Base-by-base conservation (phyloP, 2,797 vertebrate species). In the Gymnodraco acuticeps region DNA sequence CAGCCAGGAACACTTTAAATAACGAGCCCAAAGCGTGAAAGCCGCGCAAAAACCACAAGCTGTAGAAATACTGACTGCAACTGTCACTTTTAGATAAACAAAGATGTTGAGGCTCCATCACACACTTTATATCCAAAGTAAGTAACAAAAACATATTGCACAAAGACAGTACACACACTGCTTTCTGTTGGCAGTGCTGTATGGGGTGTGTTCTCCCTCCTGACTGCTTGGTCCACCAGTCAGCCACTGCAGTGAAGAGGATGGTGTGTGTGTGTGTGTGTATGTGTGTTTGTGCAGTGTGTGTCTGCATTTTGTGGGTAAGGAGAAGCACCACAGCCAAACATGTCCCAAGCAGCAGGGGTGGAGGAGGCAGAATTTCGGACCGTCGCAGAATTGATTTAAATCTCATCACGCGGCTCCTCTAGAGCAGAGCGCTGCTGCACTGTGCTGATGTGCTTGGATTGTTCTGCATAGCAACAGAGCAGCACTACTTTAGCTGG, bases 301-400 rank as follows among this genome's bases (percentile, higher is more conserved):
- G 85, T 56, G 68, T 85, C 46, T 54, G 50, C 64, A 73, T 75
- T 73, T 83, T 78, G 87, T 80, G 75, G 79, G 82, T 73, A 86
- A 79, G 53, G 65, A 90, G 85, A 78, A 82, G 76, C 87, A 75
- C 77, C 69, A 33, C 65, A 62, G 56, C 77, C 80, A 85, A 63
- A 73, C 80, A 15, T 61, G 80, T 92, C 91, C 90, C 92, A 92
- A 90, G 90, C 92, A 93, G 90, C 88, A 86, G 90, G 90, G 80
- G 76, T 78, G 81, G 78, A 55, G 52, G 73, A 83, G 83, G 80
- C 80, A 81, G 88, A 90, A 92, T 94, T 95, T 94, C 74, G 92
- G 93, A 93, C 93, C 53, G 79, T 87, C 74, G 81, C 91, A 90
- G 93, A 95, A 94, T 95, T 94, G 87, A 95, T 95, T 96, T 95